Percentiles rank a stretch among this genome's conserved stretches.
phyloP scores from a whole-genome alignment of 2,888 invertebrate genomes.

The Melanostoma scalare region DNA sequence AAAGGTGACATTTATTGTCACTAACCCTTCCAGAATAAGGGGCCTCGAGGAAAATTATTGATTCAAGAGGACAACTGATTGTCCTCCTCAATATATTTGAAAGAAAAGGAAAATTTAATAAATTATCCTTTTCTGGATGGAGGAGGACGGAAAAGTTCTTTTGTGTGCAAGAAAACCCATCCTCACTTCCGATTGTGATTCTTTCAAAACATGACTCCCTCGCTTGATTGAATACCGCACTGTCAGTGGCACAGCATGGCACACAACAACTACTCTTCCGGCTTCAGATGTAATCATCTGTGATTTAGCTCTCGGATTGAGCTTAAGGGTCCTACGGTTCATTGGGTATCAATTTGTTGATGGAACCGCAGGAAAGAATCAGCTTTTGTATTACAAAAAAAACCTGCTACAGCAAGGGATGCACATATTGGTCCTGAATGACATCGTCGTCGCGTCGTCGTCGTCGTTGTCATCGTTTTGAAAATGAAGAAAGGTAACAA shows the following conservation, averaged over 20 bases:
- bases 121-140: constrained; percentile 29
- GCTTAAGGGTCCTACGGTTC: constrained; percentile 37
- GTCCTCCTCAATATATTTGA: constrained; percentile 20
- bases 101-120: constrained; percentile 26
- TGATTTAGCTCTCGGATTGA: constrained; percentile 13
- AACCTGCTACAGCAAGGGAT: constrained; percentile 18
- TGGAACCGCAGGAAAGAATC: constrained; percentile 44
- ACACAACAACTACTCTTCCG: constrained; percentile 2
- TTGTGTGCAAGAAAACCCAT: not conserved
- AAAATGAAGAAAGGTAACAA: not conserved
- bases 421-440: constrained; percentile 16
- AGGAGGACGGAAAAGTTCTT: constrained; percentile 12
- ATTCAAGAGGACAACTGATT: constrained; percentile 2
- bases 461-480: not conserved
- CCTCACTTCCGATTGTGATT: constrained; percentile 27
- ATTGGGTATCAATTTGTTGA: constrained; percentile 63
- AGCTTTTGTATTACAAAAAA: not conserved
- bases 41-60: not conserved
- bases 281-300: constrained; percentile 36
- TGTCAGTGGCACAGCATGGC: not conserved
- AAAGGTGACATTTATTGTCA: constrained; percentile 3
- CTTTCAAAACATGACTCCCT: constrained; percentile 32
- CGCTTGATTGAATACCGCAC: constrained; percentile 28
- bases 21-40: not conserved
- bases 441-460: not conserved